Conservation (phyloP, 2,113 vertebrate genomes). For the Eulacestoma nigropectus region DNA sequence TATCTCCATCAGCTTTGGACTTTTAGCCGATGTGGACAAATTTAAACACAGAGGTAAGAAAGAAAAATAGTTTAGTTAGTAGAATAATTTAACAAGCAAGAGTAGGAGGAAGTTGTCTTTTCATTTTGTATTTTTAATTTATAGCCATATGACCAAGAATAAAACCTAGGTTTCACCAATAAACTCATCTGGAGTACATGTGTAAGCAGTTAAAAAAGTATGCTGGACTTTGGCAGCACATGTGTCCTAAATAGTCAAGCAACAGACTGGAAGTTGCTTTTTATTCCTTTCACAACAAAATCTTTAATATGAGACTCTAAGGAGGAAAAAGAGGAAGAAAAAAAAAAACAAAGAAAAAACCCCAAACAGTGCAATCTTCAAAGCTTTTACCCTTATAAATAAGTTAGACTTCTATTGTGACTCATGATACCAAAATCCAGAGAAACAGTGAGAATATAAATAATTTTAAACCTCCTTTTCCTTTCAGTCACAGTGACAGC, state of each 20-base stretch:
- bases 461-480: neutral
- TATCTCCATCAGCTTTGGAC: neutral
- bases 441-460: neutral
- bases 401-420: neutral
- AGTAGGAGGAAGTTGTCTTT: constrained; percentile 3
- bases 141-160: neutral
- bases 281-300: neutral
- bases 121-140: constrained; percentile 30
- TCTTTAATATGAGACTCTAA: neutral
- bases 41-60: constrained; percentile 14
- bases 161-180: constrained; percentile 24
- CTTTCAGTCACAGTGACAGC: neutral
- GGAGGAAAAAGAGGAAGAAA: neutral
- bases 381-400: neutral
- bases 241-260: neutral
- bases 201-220: constrained; percentile 24
- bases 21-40: neutral
- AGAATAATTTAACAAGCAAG: constrained; percentile 2
- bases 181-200: constrained; percentile 6
- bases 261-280: neutral
- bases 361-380: neutral
- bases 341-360: neutral
- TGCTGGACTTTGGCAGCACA: constrained; percentile 1
- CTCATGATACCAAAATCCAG: neutral
- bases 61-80: constrained; percentile 24